Percentiles rank a stretch among this genome's conserved stretches.
Evolutionary conservation across 2,888 invertebrate genomes (phyloP).

Genomic region (Coleophora deauratella): DNA sequence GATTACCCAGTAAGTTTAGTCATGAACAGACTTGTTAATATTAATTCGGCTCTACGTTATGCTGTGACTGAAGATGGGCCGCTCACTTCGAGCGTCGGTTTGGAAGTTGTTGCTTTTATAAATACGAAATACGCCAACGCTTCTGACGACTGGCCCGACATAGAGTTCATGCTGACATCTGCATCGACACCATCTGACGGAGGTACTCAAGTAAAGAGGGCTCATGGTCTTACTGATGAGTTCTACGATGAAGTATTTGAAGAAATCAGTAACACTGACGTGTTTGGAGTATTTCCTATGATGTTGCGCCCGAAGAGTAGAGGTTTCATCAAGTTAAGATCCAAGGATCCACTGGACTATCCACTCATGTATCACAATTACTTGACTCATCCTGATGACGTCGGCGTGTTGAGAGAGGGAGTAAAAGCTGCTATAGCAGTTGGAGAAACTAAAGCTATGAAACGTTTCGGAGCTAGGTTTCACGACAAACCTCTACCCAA

Average conservation of each 20-base stretch:
- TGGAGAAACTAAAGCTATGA: constrained; percentile 85
- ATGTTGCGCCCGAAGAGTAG: constrained; percentile 90
- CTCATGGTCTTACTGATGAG: constrained; percentile 86
- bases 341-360: constrained; percentile 82
- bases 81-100: constrained; percentile 87
- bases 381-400: constrained; percentile 88
- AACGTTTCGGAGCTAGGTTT: constrained; percentile 84
- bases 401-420: constrained; percentile 87
- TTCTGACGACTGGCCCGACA: constrained; percentile 92
- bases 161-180: constrained; percentile 92
- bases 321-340: constrained; percentile 83
- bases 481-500: constrained; percentile 85
- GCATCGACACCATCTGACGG: constrained; percentile 88
- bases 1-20: constrained; percentile 87
- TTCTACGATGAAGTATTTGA: constrained; percentile 85
- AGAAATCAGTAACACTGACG: constrained; percentile 82
- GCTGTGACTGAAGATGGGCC: constrained; percentile 91
- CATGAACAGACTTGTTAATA: constrained; percentile 85
- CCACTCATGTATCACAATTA: constrained; percentile 95
- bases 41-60: constrained; percentile 87
- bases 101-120: constrained; percentile 92
- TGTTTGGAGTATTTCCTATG: constrained; percentile 90
- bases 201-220: constrained; percentile 84
- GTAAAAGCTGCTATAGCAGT: constrained; percentile 89
- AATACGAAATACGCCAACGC: constrained; percentile 91